Evolutionary conservation across 2,113 vertebrate species (phyloP).

Genomic region (Aviceda subcristata): DNA sequence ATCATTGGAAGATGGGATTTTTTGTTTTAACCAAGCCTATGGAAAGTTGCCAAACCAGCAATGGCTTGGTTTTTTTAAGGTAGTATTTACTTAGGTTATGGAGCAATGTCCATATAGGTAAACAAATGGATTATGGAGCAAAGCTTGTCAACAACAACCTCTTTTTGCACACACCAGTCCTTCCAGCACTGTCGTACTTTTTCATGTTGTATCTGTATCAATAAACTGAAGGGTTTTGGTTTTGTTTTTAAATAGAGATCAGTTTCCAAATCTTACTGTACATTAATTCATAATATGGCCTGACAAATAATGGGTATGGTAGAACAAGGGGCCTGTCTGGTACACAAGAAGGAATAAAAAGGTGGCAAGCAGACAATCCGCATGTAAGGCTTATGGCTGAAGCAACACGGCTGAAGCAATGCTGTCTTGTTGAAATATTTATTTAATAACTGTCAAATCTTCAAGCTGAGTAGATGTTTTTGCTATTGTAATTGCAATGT

Average conservation of each 20-base stretch:
- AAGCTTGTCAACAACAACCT: background rate
- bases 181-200: background rate
- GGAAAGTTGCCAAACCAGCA: background rate
- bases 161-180: background rate
- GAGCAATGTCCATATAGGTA: background rate
- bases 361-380: background rate
- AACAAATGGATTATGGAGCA: background rate
- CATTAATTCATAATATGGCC: background rate
- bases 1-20: background rate
- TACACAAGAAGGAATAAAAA: background rate
- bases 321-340: background rate
- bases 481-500: background rate
- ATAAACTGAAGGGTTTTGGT: background rate
- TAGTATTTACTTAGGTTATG: background rate
- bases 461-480: background rate
- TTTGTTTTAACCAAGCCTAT: background rate
- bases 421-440: background rate
- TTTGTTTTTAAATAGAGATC: background rate
- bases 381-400: background rate
- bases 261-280: background rate
- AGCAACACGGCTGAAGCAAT: background rate
- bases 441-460: background rate
- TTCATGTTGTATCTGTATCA: background rate
- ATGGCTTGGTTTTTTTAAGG: background rate
- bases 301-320: background rate